Base-by-base conservation (phyloP, 2,888 invertebrate genomes). In the Ophioninae sp. region DNA sequence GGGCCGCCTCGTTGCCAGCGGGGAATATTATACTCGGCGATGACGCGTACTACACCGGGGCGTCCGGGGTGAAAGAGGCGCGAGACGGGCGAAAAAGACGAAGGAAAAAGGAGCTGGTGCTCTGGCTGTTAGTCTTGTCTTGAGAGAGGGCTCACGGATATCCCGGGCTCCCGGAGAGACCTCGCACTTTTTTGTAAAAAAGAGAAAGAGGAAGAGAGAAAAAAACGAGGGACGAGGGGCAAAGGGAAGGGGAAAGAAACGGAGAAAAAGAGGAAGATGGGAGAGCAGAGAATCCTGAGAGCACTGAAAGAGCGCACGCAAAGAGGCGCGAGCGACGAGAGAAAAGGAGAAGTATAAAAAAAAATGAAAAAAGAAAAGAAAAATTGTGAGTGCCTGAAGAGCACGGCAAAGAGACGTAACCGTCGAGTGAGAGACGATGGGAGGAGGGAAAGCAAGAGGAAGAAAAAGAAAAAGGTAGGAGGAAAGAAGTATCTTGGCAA, bases 11-110 rank as follows among this genome's bases (percentile, higher is more conserved):
- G 44, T 79, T 87, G 87, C 86, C 88, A 88, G 81, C 81, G 87
- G 88, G 88, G 89, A 90, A 89, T 90, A 90, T 91, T 90, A 91
- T 91, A 92, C 91, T 91, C 88, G 91, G 91, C 91, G 91, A 92
- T 92, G 91, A 91, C 91, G 92, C 90, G 90, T 69, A 72, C 56
- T 90, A 90, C 88, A 86, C 87, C 85, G 80, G 74, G 78, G 80
- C 72, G 78, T 82, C 74, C 74, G 64, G 75, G 81, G 71, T 81
- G 75, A 71, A 78, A 69, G 75, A 65, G 44, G 74, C 72, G 63
- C 63, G 41, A 72, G 58, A 69, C 56, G 65, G 37, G 65, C 56
- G 72, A 64, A 71, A 72, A 67, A 65, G 79, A 79, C 41, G 73
- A 73, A 79, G 61, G 61, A 79, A 79, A 79, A 79, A 79, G 61